Conservation (phyloP, 2,113 vertebrate species). For the Brienomyrus longianalis region DNA sequence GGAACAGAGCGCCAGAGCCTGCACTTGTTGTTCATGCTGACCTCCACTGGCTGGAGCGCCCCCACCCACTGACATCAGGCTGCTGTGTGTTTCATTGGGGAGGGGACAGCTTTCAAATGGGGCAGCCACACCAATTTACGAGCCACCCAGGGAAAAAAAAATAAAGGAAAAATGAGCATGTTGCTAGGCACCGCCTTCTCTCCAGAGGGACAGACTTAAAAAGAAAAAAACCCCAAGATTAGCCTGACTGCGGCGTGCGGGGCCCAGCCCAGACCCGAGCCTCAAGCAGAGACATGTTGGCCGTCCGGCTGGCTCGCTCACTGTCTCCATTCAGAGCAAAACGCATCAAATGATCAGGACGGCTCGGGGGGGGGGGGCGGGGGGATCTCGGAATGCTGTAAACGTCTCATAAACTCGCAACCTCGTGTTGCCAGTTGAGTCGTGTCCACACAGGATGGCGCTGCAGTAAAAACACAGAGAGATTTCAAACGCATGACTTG, state of each 20-base stretch:
- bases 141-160: neutral
- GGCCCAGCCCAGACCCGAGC: neutral
- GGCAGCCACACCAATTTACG: neutral
- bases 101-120: neutral
- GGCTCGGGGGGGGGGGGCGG: neutral
- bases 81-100: neutral
- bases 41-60: neutral
- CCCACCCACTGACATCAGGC: conserved; percentile 7
- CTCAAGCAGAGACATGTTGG: neutral
- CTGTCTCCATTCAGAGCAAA: neutral
- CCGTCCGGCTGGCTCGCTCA: neutral
- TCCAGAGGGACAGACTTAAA: neutral
- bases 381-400: neutral
- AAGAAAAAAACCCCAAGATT: conserved; percentile 10
- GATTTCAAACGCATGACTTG: neutral
- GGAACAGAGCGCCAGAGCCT: neutral
- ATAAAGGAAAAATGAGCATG: conserved; percentile 13
- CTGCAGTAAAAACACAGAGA: neutral
- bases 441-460: neutral
- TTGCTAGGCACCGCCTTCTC: conserved; percentile 33
- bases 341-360: neutral
- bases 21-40: conserved; percentile 7
- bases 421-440: neutral
- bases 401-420: neutral
- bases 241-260: neutral